Evolutionary conservation across 2,797 vertebrate species (phyloP), one percentile per base, ranked within the genome.

Genomic region (Mormyrops boulengeri): DNA sequence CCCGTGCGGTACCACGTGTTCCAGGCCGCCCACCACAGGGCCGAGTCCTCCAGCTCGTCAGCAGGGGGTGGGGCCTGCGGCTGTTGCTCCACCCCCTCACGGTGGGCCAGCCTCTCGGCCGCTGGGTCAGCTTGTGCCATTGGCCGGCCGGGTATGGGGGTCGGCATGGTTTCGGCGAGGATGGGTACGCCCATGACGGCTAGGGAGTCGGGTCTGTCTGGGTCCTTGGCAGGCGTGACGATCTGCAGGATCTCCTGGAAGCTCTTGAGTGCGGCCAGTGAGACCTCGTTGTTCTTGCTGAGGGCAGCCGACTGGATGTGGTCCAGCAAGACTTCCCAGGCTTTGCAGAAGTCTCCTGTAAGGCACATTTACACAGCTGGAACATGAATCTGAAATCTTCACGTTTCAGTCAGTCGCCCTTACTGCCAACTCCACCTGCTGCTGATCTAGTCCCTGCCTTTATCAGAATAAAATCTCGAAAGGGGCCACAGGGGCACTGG

Each of bases 171-270:
- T 89, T 99, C 98, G 2, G 98, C 95, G 88, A 99, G 96, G 89
- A 97, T 96, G 89, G 97, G 96, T 60, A 98, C 96, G n/a, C 97
- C 97, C 93, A 99, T 96, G n/a, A 96, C 96, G 57, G 97, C 96
- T 1, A 98, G 95, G 0, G 97, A 95, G 6, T 99, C 99, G 0
- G 96, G 96, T 94, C 96, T 98, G 90, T 99, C 98, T 0, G 94
- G 95, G 93, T 99, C 99, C 94, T 96, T 97, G 47, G 94, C 95
- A 0, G 99, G 98, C 0, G 97, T 98, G 34, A 98, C 98, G 2
- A 99, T 99, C 92, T 99, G 99, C 5, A 99, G 95, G 92, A 99
- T 99, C 95, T 99, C 99, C 93, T 99, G 99, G 91, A 99, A 99
- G 94, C 98, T 99, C 95, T 99, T 99, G 88, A 99, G 95, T 30